Conservation (phyloP, 2,888 invertebrate species). For the Temnothorax rugatulus region DNA sequence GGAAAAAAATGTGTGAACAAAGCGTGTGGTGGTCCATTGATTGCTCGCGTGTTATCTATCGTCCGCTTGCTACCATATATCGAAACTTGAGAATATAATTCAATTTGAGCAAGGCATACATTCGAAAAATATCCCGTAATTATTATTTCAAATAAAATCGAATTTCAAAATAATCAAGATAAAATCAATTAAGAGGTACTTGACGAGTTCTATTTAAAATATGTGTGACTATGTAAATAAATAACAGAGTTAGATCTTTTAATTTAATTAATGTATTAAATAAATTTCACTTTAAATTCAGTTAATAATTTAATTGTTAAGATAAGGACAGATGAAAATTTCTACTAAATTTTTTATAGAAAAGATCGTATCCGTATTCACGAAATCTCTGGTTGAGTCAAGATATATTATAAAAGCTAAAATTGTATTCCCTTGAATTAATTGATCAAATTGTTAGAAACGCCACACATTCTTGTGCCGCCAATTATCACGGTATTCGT, state of each 20-base stretch:
- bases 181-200: not conserved
- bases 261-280: not conserved
- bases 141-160: not conserved
- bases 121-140: not conserved
- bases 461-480: not conserved
- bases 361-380: not conserved
- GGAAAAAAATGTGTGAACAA: slow-evolving; percentile 25
- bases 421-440: not conserved
- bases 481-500: not conserved
- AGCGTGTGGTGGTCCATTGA: slow-evolving; percentile 44
- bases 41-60: slow-evolving; percentile 34
- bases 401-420: not conserved
- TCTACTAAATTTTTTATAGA: not conserved
- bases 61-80: not conserved
- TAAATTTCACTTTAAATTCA: not conserved
- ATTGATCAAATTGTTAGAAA: not conserved
- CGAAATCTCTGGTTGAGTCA: not conserved
- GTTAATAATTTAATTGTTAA: not conserved
- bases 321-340: not conserved
- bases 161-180: not conserved
- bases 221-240: not conserved
- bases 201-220: not conserved
- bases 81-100: not conserved
- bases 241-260: not conserved
- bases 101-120: not conserved